Evolutionary conservation across 2,113 vertebrate genomes (phyloP), one percentile per base, ranked within the genome.

Genomic region (Pimephales promelas): DNA sequence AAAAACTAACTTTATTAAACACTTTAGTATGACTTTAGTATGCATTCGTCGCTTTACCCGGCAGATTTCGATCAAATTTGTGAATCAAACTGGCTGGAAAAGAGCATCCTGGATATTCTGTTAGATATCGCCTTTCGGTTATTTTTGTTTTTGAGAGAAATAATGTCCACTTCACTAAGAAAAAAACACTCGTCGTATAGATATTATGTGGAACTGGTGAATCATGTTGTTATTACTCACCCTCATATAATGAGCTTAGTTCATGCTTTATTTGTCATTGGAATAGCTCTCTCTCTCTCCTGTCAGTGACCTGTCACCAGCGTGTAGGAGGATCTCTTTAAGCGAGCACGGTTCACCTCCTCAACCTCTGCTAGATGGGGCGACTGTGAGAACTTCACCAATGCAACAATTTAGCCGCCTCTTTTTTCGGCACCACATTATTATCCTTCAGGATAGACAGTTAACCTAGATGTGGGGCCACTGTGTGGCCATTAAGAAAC

Each of bases 301-400:
- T 26, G 31, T 74, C 66, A 66, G 10, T 49, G 43, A n/a, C 16
- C 82, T 62, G 83, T 76, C 83, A 85, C 31, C 70, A 66, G 47
- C 43, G 11, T 79, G 78, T 62, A 47, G 54, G 70, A 81, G 62
- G 73, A 73, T 34, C 22, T 43, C 72, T 85, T 71, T 64, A 79
- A 59, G 62, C 20, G 43, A 13, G 52, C 26, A 28, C 7, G 64
- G 31, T 82, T 86, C 78, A 88, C 47, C 83, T 75, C 70, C 45
- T 83, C 34, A 52, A 72, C 68, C 43, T 49, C 74, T 68, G 36
- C 43, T 57, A 56, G 73, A 49, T 79, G 45, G 79, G 66, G 36
- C 14, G 72, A 66, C 57, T 88, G 72, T 86, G 79, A 80, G 82
- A 88, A 84, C 62, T 14, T 28, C 49, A 49, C 74, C 20, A 83